These are phyloP conservation scores for Apogon talboti DNA, from an alignment of 2,797 vertebrate species.

Conservation along the genomic window DNA sequence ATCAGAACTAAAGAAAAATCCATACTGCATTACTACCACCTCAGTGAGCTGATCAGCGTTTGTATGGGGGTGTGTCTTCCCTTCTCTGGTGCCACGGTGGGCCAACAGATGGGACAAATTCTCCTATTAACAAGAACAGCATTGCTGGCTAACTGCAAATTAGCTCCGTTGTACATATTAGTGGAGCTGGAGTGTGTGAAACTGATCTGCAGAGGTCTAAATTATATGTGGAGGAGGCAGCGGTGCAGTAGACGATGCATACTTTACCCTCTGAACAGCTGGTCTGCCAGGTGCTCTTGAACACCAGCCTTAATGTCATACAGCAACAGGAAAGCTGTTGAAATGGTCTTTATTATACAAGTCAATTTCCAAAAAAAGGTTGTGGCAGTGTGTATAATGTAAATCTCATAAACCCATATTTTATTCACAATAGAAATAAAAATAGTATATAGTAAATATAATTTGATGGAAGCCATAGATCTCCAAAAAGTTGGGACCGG, in stretches of 20 bases:
- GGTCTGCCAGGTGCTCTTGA: conserved; percentile 14
- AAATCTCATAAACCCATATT: no score
- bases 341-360: no score
- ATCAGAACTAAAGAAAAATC: conserved; percentile 62
- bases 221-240: conserved; percentile 8
- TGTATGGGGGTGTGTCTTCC: conserved; percentile 10
- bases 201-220: conserved; percentile 3
- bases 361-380: no score
- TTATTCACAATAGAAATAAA: no score
- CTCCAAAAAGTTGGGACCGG: no score
- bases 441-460: no score
- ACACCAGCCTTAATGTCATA: not conserved
- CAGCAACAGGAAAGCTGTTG: not conserved
- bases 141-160: not conserved
- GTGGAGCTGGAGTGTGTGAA: no score
- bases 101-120: conserved; percentile 1
- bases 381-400: no score
- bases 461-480: no score
- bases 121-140: not conserved
- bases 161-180: not conserved
- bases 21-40: conserved; percentile 62
- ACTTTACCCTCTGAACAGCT: conserved; percentile 19
- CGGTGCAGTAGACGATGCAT: conserved; percentile 1
- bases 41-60: conserved; percentile 49
- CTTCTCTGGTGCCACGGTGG: not conserved